Percentiles rank a stretch among this genome's conserved stretches.
Evolutionary conservation across 2,113 vertebrate species (phyloP).

Genomic region (Heliornis fulica): DNA sequence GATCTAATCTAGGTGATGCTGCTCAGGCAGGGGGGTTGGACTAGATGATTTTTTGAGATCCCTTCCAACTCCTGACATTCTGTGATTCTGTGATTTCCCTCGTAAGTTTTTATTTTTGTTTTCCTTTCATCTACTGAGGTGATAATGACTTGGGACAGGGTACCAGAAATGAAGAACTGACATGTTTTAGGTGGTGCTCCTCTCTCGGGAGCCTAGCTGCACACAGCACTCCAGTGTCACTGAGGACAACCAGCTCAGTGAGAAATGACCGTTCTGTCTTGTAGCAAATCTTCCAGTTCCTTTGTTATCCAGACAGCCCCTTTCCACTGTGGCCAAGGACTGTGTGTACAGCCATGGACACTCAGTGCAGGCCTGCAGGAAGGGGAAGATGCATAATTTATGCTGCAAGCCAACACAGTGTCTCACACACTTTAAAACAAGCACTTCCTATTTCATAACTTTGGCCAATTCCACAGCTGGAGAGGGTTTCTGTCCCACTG

Average conservation of each 20-base stretch:
- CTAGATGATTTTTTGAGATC: too few relatives aligned
- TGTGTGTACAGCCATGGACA: slow-evolving; percentile 33
- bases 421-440: not conserved
- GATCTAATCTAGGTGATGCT: too few relatives aligned
- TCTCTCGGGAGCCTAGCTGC: not conserved
- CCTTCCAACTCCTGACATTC: too few relatives aligned
- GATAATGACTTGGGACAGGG: not conserved
- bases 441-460: slow-evolving; percentile 26
- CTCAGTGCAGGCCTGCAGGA: slow-evolving; percentile 17
- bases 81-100: too few relatives aligned
- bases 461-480: slow-evolving; percentile 40
- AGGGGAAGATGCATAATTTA: slow-evolving; percentile 20
- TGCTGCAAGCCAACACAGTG: not conserved
- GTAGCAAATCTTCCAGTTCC: slow-evolving; percentile 25
- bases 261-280: not conserved
- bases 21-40: too few relatives aligned
- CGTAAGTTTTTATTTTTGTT: not conserved
- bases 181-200: not conserved
- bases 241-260: not conserved
- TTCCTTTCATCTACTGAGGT: not conserved
- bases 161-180: not conserved
- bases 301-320: not conserved
- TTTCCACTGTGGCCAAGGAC: slow-evolving; percentile 35
- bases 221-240: not conserved
- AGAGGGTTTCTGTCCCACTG: not conserved